These are phyloP conservation scores for Ecliptopera silaceata DNA, from an alignment of 2,888 invertebrate genomes.

Conservation along the genomic window DNA sequence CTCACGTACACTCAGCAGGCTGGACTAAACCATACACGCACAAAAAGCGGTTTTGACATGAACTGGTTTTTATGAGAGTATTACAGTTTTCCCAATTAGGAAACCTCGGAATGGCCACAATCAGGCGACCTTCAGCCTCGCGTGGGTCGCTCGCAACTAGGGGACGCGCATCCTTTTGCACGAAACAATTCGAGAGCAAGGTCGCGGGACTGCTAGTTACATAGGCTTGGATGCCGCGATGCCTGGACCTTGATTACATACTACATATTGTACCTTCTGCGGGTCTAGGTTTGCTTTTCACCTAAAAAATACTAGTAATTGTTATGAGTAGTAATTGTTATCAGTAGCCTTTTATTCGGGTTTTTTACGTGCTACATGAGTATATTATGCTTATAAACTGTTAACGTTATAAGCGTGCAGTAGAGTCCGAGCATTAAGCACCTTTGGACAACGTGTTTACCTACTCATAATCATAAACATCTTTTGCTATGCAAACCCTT, in stretches of 20 bases:
- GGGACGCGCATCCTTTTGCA: slow-evolving; percentile 38
- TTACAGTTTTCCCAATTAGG: slow-evolving; percentile 21
- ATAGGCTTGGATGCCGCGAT: neutral
- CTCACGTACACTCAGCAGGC: too few relatives aligned
- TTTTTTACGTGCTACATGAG: too few relatives aligned
- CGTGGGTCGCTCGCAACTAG: slow-evolving; percentile 23
- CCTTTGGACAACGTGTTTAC: slow-evolving; percentile 2
- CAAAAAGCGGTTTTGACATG: neutral
- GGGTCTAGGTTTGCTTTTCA: too few relatives aligned
- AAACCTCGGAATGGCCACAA: slow-evolving; percentile 32
- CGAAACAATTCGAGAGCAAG: slow-evolving; percentile 48
- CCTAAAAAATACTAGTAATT: too few relatives aligned
- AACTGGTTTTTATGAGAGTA: neutral
- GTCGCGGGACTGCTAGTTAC: slow-evolving; percentile 25
- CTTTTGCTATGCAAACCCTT: neutral
- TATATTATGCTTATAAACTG: too few relatives aligned
- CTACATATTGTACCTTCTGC: neutral
- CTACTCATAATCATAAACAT: neutral
- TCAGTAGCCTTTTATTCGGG: too few relatives aligned
- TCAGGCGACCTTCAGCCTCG: slow-evolving; percentile 25
- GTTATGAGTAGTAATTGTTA: too few relatives aligned
- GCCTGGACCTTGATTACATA: slow-evolving; percentile 1
- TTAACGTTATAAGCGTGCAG: too few relatives aligned
- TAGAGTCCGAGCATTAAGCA: neutral
- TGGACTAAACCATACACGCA: neutral